These are phyloP conservation scores for Danio tinwini DNA, from an alignment of 2,797 vertebrate species.

Conservation along the genomic window DNA sequence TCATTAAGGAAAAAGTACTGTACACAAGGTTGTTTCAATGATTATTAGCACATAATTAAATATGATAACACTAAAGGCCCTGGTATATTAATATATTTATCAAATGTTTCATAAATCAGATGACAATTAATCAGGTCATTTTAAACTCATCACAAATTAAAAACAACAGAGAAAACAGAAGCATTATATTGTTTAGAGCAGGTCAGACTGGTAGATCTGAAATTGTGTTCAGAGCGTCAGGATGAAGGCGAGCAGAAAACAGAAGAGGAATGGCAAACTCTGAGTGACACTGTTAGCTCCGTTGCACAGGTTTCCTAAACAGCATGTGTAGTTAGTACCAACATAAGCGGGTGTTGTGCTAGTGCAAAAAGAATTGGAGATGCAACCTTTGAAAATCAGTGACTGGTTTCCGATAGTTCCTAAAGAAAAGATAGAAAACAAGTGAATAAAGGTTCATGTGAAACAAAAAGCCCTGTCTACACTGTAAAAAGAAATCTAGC, in stretches of 20 bases:
- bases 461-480: too few species aligned
- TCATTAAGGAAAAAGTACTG: too few species aligned
- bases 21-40: too few species aligned
- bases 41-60: too few species aligned
- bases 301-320: not conserved
- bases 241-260: not conserved
- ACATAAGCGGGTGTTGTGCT: fast-evolving
- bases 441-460: not conserved
- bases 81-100: too few species aligned
- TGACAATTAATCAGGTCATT: not conserved
- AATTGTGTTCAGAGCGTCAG: not conserved
- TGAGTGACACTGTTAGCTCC: not conserved
- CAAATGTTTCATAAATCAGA: not conserved
- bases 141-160: not conserved
- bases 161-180: not conserved
- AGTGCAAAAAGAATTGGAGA: not conserved
- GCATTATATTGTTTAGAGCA: not conserved
- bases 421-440: not conserved
- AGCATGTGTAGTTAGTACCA: not conserved
- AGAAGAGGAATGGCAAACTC: not conserved
- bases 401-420: fast-evolving
- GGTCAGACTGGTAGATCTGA: not conserved
- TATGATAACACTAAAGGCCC: too few species aligned
- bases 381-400: fast-evolving
- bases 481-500: too few species aligned